Evolutionary conservation across 2,888 invertebrate species (phyloP), one percentile per base, ranked within the genome.

Genomic region (Agrilus biguttatus): DNA sequence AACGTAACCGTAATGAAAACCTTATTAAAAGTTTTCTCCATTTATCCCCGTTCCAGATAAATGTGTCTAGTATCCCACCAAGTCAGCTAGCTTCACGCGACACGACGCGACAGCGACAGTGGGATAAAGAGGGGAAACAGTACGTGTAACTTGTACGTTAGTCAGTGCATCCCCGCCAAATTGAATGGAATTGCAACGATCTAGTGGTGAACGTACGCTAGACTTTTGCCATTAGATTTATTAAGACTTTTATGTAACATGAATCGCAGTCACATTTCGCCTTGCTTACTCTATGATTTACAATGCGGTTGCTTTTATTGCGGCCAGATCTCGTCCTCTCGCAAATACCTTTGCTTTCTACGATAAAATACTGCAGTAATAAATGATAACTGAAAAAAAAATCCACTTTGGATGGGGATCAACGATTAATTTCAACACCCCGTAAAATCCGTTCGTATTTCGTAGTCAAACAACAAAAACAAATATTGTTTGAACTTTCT

Each of bases 1-100:
- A 53, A 52, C 48, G 50, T 44, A 28, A 23, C 38, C 49, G 54
- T 60, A 60, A 62, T 62, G 58, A 61, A 62, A 62, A 61, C 56
- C 58, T 58, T 60, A 59, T 61, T 59, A 59, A 59, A 63, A 63
- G 56, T 63, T 63, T 59, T 50, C 54, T 46, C 53, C 58, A 57
- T 59, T 61, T 59, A 60, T 59, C 58, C 28, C 52, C 53, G 45
- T 45, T 44, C 48, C 53, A 57, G 60, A 60, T 60, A 59, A 61
- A 60, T 60, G 59, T 59, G 58, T 56, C 54, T 28, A 4, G 28
- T 28, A 28, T 28, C 28, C 28, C 52, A 46, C 52, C 51, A 51
- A 59, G 57, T 59, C 55, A 53, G 53, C 48, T 28, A 53, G 53
- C 48, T 28, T 10, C 8, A 3, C 28, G 28, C 28, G 28, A 28